Base-by-base conservation (phyloP, 1,140 invertebrate species). In the Megalonaias nervosa region DNA sequence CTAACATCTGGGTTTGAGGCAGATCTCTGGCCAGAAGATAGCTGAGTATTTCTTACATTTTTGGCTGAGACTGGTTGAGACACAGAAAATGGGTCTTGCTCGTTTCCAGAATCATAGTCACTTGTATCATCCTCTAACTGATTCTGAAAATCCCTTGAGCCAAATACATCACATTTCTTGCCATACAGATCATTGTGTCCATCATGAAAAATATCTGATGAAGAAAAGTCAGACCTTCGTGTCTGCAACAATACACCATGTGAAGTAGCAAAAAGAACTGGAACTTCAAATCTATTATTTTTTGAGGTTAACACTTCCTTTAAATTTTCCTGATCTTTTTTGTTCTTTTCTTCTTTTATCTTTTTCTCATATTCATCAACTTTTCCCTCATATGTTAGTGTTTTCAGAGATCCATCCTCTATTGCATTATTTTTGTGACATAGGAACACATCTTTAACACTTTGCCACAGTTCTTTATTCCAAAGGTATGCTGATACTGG, bases 181-280 rank as follows among this genome's bases (percentile, higher is more conserved):
- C 84, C 84, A 61, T 79, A 82, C 21, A 84, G 64, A 13, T 79
- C 74, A 23, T 65, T 71, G 15, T 82, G 79, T 56, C 74, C 77
- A n/a, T 78, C 69, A 38, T 72, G 65, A 19, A 80, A 77, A 23
- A 65, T 69, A 17, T 81, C 74, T 66, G 66, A 75, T 55, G 77
- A 73, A 55, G 81, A 72, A 17, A 74, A 62, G 38, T 80, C 74
- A 13, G 64, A 80, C 17, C 83, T 88, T 75, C 86, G 80, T 21
- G 89, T 84, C 66, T 87, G 86, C 5, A 48, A 48, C 38, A 48
- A 11, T 48, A 90, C 84, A n/a, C 89, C 89, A 62, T 85, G 76
- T n/a, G 87, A 82, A 9, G 87, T 90, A 15, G 89, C 89, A 84
- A 90, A 89, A 26, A 90, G 77, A 15, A 89, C 88, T 13, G 89